These are phyloP conservation scores for Volucella inflata DNA, from an alignment of 2,888 invertebrate genomes.

Conservation along the genomic window DNA sequence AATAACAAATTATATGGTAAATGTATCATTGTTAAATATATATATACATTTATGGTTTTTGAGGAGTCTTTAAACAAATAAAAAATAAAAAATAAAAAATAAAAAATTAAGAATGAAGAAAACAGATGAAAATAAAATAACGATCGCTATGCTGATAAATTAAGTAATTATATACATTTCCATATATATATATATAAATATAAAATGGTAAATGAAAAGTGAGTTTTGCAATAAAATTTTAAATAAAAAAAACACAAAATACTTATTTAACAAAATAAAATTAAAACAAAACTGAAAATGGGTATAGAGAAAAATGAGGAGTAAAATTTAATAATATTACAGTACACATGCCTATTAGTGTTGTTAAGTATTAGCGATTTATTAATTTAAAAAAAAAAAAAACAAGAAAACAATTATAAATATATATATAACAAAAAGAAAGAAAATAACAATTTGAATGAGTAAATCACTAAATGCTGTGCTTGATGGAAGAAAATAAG, in stretches of 20 bases:
- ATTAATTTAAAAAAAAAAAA: slow-evolving; percentile 41
- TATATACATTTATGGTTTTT: slow-evolving; percentile 60
- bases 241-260: slow-evolving; percentile 10
- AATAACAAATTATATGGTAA: slow-evolving; percentile 56
- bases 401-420: background rate
- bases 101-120: slow-evolving; percentile 5
- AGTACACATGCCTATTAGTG: slow-evolving; percentile 74
- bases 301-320: slow-evolving; percentile 41
- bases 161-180: slow-evolving; percentile 66
- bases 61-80: slow-evolving; percentile 45
- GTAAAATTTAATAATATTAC: slow-evolving; percentile 51
- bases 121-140: slow-evolving; percentile 33
- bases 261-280: background rate
- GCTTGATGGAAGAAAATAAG: slow-evolving; percentile 48
- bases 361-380: slow-evolving; percentile 72
- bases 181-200: slow-evolving; percentile 21
- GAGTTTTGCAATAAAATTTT: slow-evolving; percentile 65
- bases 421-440: slow-evolving; percentile 21
- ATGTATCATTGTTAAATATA: slow-evolving; percentile 72
- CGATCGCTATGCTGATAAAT: slow-evolving; percentile 74
- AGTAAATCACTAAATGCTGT: slow-evolving; percentile 53
- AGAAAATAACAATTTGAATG: slow-evolving; percentile 44
- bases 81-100: slow-evolving; percentile 1
- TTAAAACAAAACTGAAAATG: slow-evolving; percentile 59
- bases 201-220: slow-evolving; percentile 45